Conservation (phyloP, 2,113 vertebrate genomes). For the Mormyrus lacerda region DNA sequence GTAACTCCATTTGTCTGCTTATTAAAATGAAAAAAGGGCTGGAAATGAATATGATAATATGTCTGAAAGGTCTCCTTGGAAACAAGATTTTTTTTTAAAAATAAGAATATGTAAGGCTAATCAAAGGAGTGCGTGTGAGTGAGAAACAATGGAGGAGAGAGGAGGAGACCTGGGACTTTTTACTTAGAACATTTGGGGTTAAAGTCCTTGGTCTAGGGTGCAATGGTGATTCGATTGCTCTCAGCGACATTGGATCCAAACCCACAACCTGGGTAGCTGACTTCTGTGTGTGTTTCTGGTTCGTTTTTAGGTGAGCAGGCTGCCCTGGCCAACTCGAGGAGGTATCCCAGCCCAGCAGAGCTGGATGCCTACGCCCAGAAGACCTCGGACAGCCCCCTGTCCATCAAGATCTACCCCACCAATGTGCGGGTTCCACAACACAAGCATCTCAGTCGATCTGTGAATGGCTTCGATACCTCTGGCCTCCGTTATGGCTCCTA, state of each 20-base stretch:
- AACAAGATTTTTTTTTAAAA: background rate
- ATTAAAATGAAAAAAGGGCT: background rate
- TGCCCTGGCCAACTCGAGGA: conserved; percentile 66
- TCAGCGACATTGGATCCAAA: background rate
- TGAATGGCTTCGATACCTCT: conserved; percentile 90
- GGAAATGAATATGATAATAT: background rate
- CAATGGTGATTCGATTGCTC: background rate
- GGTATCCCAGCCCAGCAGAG: conserved; percentile 90
- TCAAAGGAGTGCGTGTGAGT: background rate
- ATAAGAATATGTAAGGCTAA: background rate
- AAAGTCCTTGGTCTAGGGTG: background rate
- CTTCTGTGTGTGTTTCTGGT: background rate
- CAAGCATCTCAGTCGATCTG: conserved; percentile 87
- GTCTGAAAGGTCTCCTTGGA: background rate
- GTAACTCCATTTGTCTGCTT: background rate
- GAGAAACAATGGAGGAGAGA: background rate
- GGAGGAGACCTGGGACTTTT: background rate
- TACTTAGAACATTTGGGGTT: background rate
- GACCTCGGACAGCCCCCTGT: conserved; percentile 83
- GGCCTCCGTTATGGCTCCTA: conserved; percentile 78
- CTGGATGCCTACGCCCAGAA: conserved; percentile 94
- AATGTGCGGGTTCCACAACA: conserved; percentile 93
- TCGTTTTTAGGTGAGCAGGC: conserved; percentile 64
- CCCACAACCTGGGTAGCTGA: background rate
- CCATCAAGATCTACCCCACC: conserved; percentile 95